phyloP scores from a whole-genome alignment of 1,140 invertebrate species.

The Akabosia matsudoensis region DNA sequence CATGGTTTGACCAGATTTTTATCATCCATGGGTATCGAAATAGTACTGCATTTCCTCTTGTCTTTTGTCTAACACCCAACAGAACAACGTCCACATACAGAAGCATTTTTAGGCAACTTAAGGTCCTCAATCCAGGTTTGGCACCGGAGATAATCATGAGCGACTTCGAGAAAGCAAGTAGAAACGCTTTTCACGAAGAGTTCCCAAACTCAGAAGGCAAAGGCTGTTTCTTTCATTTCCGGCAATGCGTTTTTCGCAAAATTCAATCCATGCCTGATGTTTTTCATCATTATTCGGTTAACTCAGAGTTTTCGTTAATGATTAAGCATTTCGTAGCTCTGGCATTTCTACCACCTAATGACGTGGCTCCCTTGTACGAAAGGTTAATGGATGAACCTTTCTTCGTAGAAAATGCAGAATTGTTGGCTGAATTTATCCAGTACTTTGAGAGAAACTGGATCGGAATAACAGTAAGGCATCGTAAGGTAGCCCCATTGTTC shows the following conservation, averaged over 20 bases:
- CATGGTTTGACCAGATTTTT: neutral
- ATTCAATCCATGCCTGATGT: neutral
- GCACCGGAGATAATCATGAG: neutral
- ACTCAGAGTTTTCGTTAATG: neutral
- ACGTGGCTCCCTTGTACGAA: neutral
- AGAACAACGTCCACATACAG: neutral
- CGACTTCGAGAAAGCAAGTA: neutral
- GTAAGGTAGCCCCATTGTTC: neutral
- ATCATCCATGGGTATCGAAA: neutral
- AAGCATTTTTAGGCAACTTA: neutral
- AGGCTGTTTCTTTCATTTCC: slow-evolving; percentile 17
- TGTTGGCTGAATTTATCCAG: neutral
- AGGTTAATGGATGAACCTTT: neutral
- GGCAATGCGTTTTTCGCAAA: neutral
- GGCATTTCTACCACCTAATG: slow-evolving; percentile 1
- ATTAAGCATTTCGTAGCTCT: neutral
- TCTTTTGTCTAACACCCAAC: neutral
- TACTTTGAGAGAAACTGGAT: slow-evolving; percentile 16
- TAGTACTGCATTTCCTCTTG: neutral
- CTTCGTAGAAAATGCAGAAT: neutral
- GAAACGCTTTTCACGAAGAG: neutral
- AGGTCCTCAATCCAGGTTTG: neutral
- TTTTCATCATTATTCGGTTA: neutral
- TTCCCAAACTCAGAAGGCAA: neutral
- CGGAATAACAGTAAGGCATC: neutral